phyloP scores from a whole-genome alignment of 2,797 vertebrate species.

The Melanotaenia trifasciata region DNA sequence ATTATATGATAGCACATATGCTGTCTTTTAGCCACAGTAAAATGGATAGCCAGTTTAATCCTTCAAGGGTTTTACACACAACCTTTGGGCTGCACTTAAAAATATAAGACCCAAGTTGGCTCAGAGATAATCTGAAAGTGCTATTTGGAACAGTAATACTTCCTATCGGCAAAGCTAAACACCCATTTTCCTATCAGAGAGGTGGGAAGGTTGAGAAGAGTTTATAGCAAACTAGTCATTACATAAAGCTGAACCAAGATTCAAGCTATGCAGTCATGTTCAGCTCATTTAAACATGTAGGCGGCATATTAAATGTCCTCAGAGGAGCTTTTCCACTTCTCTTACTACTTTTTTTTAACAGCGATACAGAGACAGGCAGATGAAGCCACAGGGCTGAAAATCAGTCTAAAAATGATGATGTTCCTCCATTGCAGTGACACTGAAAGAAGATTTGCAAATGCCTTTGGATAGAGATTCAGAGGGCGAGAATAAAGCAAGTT shows the following conservation, averaged over 20 bases:
- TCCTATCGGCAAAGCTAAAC: constrained; percentile 26
- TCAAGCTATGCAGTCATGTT: constrained; percentile 28
- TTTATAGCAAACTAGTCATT: constrained; percentile 43
- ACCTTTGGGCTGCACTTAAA: constrained; percentile 32
- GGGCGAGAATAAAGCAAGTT: constrained; percentile 24
- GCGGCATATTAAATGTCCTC: constrained; percentile 59
- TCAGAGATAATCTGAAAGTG: constrained; percentile 9
- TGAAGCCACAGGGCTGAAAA: constrained; percentile 51
- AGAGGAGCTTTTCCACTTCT: constrained; percentile 38
- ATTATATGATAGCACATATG: constrained; percentile 1
- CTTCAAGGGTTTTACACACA: constrained; percentile 25
- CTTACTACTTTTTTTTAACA: constrained; percentile 5
- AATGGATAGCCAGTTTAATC: constrained; percentile 43
- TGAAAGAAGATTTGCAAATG: constrained; percentile 65
- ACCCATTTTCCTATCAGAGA: constrained; percentile 23
- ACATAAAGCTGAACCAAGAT: constrained; percentile 46
- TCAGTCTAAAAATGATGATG: constrained; percentile 55
- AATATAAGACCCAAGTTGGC: neutral
- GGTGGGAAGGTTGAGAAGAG: constrained; percentile 51
- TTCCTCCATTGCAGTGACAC: constrained; percentile 39
- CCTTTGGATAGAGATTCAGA: constrained; percentile 62
- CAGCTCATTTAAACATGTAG: constrained; percentile 59
- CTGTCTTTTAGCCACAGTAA: constrained; percentile 27
- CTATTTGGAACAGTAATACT: constrained; percentile 25
- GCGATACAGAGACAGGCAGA: constrained; percentile 38